Evolutionary conservation across 2,113 vertebrate genomes (phyloP).

Genomic region (Cyanistes caeruleus): DNA sequence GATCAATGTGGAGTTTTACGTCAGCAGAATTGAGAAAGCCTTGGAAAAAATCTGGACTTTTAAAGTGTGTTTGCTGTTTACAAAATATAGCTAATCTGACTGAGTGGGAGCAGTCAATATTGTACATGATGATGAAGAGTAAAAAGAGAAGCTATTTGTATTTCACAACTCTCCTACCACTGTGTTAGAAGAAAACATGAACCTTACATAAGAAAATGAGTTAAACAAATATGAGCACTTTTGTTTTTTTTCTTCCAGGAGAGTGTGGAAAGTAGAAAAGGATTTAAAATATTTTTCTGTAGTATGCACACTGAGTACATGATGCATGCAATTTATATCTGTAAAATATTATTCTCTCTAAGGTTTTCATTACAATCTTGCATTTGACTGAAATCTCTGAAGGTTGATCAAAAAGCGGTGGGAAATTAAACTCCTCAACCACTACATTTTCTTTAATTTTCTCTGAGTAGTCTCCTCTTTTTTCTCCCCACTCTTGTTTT

Average conservation of each 20-base stretch:
- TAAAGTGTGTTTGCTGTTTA: neutral
- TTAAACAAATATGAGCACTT: neutral
- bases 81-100: neutral
- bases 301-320: neutral
- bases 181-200: neutral
- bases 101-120: slow-evolving; percentile 21
- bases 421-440: neutral
- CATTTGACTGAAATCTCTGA: neutral
- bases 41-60: neutral
- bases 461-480: neutral
- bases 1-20: neutral
- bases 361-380: neutral
- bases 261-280: neutral
- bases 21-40: slow-evolving; percentile 21
- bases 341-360: neutral
- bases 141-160: neutral
- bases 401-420: neutral
- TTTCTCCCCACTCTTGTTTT: neutral
- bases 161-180: neutral
- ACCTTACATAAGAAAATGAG: neutral
- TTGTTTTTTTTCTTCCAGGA: neutral
- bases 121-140: neutral
- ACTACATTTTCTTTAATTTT: neutral
- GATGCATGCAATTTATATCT: neutral
- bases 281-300: neutral